phyloP scores from a whole-genome alignment of 2,113 vertebrate genomes.

The Ptilorrhoa leucosticta region DNA sequence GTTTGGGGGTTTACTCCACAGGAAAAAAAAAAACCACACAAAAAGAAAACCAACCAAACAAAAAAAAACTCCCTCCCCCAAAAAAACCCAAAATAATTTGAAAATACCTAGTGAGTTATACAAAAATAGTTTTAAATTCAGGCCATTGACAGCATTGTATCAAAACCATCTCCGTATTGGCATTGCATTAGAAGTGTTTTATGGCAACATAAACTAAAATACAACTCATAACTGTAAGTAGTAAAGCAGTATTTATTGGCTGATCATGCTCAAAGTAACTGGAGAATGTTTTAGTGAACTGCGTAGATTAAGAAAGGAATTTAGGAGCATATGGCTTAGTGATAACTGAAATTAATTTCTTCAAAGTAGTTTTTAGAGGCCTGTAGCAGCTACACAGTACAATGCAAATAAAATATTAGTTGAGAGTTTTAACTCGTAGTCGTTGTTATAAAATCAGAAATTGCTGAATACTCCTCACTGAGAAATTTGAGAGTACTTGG shows the following conservation, averaged over 20 bases:
- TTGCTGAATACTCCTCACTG: background rate
- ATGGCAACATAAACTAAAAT: constrained; percentile 31
- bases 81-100: background rate
- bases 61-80: background rate
- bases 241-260: constrained; percentile 42
- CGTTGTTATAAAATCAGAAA: background rate
- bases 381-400: background rate
- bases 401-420: background rate
- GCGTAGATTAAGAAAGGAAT: constrained; percentile 2
- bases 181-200: constrained; percentile 6
- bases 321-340: background rate
- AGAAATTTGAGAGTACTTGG: background rate
- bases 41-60: background rate
- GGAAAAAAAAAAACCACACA: background rate
- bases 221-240: constrained; percentile 30
- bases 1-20: rapidly evolving
- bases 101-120: background rate
- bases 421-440: background rate
- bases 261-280: background rate
- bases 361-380: constrained; percentile 15
- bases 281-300: background rate
- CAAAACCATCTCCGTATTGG: background rate
- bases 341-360: constrained; percentile 27
- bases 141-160: background rate
- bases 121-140: background rate